A percentile compares a stretch with the other conserved stretches of the same genome.
Conservation (phyloP, 2,113 vertebrate species). For the Clinocottus analis region DNA sequence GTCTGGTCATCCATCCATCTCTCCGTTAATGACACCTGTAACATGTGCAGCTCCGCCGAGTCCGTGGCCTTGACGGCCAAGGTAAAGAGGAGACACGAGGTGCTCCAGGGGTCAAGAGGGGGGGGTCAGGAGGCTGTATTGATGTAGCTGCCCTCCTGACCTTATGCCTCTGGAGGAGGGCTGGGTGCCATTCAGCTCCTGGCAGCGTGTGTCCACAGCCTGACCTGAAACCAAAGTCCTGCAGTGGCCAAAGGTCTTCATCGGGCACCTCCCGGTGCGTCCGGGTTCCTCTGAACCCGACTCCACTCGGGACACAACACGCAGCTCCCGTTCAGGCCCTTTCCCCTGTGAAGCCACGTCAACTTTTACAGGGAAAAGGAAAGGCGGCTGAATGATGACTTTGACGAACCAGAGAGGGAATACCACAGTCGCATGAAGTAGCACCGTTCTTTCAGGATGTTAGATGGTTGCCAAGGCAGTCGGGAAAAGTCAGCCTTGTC, state of each 20-base stretch:
- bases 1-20: slow-evolving; percentile 35
- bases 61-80: slow-evolving; percentile 40
- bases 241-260: slow-evolving; percentile 60
- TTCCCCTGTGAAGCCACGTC: slow-evolving; percentile 37
- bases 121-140: slow-evolving; percentile 68
- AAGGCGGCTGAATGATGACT: slow-evolving; percentile 30
- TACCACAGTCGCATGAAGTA: slow-evolving; percentile 30
- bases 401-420: slow-evolving; percentile 41
- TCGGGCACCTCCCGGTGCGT: slow-evolving; percentile 27
- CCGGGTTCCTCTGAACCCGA: slow-evolving; percentile 8
- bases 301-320: slow-evolving; percentile 32
- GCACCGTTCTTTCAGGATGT: slow-evolving; percentile 32
- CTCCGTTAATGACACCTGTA: slow-evolving; percentile 52
- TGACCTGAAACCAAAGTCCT: slow-evolving; percentile 74
- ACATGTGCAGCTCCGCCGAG: slow-evolving; percentile 21
- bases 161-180: slow-evolving; percentile 63
- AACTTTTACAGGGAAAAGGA: slow-evolving; percentile 34
- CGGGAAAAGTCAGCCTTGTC: neutral
- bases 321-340: slow-evolving; percentile 24
- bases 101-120: slow-evolving; percentile 67
- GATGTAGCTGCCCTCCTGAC: slow-evolving; percentile 74
- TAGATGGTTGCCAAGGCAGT: slow-evolving; percentile 14
- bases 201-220: slow-evolving; percentile 73
- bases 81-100: slow-evolving; percentile 48
- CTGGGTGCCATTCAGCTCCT: slow-evolving; percentile 73